A percentile compares a stretch with the other conserved stretches of the same genome.
These are phyloP conservation scores for Amblyornis subalaris DNA, from an alignment of 2,113 vertebrate genomes.

Conservation along the genomic window DNA sequence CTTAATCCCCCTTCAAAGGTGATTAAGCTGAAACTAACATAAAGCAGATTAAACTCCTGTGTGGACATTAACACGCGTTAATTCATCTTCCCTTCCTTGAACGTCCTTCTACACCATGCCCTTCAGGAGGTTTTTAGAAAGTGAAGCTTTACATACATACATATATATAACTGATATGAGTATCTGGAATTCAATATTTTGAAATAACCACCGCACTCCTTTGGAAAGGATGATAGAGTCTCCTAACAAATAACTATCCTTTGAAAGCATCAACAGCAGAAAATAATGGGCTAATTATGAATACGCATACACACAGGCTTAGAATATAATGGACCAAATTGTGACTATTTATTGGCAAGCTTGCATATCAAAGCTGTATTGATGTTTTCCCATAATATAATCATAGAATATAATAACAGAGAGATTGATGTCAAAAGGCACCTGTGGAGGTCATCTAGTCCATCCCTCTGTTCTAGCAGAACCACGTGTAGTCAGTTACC, in stretches of 20 bases:
- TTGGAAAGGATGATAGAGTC: neutral
- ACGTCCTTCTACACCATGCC: neutral
- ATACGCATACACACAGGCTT: neutral
- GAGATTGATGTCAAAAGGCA: neutral
- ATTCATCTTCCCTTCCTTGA: neutral
- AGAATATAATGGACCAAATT: neutral
- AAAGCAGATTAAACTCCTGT: slow-evolving; percentile 24
- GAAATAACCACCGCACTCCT: neutral
- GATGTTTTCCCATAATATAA: neutral
- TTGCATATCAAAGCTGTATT: neutral
- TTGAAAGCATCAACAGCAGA: neutral
- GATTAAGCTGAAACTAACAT: neutral
- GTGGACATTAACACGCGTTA: neutral
- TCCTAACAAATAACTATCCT: neutral
- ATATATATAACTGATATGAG: neutral
- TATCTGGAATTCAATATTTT: neutral
- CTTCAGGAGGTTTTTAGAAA: neutral
- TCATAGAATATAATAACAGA: neutral
- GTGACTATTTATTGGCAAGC: neutral
- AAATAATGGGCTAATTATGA: neutral
- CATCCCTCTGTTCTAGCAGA: neutral
- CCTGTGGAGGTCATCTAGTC: neutral
- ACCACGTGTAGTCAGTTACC: neutral
- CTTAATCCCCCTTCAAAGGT: neutral
- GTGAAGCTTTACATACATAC: neutral